These are phyloP conservation scores for Conus ventricosus DNA, from an alignment of 1,140 invertebrate genomes.

Conservation along the genomic window DNA sequence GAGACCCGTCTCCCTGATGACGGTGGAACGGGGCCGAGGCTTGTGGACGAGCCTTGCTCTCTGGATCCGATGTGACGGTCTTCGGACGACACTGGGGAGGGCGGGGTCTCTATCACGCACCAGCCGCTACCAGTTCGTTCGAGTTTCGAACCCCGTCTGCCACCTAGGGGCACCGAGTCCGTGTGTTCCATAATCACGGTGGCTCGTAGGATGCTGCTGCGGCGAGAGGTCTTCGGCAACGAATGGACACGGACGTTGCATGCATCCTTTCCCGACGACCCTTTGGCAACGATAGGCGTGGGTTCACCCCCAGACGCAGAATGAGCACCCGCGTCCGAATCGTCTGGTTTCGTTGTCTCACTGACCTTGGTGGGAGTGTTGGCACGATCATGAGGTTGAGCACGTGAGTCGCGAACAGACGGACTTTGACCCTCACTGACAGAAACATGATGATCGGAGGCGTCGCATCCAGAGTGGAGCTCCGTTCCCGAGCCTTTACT, in stretches of 20 bases:
- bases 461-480: not conserved
- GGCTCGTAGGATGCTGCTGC: not conserved
- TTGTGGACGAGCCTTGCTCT: not conserved
- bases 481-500: not conserved
- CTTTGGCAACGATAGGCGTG: not conserved
- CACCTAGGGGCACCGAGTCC: not conserved
- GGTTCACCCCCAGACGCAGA: not conserved
- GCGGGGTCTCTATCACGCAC: constrained; percentile 7
- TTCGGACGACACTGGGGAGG: not conserved
- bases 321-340: not conserved
- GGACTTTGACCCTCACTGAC: not conserved
- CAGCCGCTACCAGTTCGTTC: not conserved
- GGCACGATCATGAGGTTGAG: not conserved
- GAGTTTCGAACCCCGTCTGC: not conserved
- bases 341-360: not conserved
- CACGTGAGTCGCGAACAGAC: not conserved
- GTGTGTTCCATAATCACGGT: not conserved
- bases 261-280: not conserved
- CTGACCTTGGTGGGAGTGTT: not conserved
- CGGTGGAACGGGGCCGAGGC: not conserved
- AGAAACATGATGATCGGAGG: not conserved
- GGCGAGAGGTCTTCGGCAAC: not conserved
- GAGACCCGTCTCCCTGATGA: not conserved
- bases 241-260: not conserved
- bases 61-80: not conserved